Percentiles rank a stretch among this genome's conserved stretches.
Evolutionary conservation across 2,888 invertebrate species (phyloP).

Genomic region (Meteorus colon): DNA sequence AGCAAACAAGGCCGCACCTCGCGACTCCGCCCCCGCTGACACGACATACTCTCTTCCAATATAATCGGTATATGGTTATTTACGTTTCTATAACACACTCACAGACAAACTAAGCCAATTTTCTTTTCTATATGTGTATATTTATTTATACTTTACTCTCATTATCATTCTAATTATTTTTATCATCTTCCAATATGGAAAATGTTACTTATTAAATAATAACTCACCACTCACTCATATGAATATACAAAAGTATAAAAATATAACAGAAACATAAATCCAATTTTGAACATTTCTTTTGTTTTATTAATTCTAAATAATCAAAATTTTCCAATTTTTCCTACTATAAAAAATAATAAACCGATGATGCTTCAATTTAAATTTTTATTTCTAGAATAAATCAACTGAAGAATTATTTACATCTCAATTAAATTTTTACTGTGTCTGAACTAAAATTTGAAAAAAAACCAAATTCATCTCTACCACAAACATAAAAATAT

Average conservation of each 20-base stretch:
- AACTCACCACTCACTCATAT: background rate
- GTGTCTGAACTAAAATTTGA: no score
- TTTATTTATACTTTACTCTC: background rate
- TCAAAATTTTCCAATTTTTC: background rate
- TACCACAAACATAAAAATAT: no score
- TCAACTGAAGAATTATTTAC: no score
- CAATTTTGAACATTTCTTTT: background rate
- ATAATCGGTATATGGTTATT: constrained; percentile 3
- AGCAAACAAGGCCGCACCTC: constrained; percentile 66
- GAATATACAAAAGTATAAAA: background rate
- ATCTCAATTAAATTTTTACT: no score
- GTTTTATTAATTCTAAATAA: background rate
- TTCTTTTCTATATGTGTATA: background rate
- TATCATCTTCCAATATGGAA: background rate
- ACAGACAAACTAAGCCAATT: background rate
- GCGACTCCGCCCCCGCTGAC: constrained; percentile 40
- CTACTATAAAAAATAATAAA: no score
- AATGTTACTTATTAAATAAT: background rate
- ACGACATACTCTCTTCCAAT: constrained; percentile 16
- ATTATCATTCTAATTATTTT: background rate
- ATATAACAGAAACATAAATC: background rate
- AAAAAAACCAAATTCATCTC: no score
- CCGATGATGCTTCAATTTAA: no score
- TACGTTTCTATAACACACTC: background rate
- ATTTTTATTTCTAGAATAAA: no score